Conservation (phyloP, 2,888 invertebrate genomes). For the Mycalesis mineus region DNA sequence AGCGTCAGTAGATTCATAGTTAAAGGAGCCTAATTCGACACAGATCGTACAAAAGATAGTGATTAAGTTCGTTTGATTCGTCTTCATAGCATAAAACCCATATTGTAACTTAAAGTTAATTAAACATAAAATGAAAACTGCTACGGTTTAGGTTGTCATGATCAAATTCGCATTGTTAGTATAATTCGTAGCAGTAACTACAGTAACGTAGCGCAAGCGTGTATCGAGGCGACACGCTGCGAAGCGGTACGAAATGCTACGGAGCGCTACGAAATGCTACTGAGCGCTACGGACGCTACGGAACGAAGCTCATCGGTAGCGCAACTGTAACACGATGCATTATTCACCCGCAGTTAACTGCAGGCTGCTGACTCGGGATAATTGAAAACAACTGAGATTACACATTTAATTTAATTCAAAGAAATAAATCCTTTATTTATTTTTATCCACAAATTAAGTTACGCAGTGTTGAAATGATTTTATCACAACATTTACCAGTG, state of each 20-base stretch:
- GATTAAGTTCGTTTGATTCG: too few species aligned
- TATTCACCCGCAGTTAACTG: background rate
- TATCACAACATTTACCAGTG: background rate
- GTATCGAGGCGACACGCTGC: background rate
- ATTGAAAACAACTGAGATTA: slow-evolving; percentile 2
- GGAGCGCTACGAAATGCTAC: background rate
- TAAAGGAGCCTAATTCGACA: too few species aligned
- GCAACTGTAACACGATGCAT: background rate
- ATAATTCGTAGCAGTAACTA: background rate
- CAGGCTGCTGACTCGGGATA: background rate
- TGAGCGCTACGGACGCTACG: background rate
- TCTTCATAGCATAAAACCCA: too few species aligned
- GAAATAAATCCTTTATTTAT: background rate
- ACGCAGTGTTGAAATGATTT: background rate
- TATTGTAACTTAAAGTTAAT: too few species aligned
- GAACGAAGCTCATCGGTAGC: background rate
- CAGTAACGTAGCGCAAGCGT: background rate
- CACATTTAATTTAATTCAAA: background rate
- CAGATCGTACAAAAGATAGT: too few species aligned
- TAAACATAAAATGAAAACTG: too few species aligned
- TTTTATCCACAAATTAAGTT: background rate
- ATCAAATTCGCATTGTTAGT: too few species aligned
- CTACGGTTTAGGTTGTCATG: too few species aligned
- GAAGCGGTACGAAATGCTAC: background rate
- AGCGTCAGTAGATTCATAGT: too few species aligned